These are phyloP conservation scores for Amazona ochrocephala DNA, from an alignment of 2,797 vertebrate species.

Conservation along the genomic window DNA sequence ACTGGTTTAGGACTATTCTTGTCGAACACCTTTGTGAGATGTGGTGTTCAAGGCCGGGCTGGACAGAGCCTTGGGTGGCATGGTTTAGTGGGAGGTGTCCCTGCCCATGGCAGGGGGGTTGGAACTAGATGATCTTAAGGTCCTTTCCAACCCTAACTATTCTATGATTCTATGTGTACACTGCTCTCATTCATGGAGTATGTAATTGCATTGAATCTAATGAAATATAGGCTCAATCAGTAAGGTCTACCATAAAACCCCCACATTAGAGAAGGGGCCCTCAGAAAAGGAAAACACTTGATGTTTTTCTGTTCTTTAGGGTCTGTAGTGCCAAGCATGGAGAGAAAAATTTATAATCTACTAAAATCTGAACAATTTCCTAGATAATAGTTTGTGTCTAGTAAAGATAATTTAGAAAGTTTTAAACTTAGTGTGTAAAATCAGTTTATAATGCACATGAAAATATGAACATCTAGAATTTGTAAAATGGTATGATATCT, in stretches of 20 bases:
- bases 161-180: too few relatives aligned
- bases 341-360: neutral
- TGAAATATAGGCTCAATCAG: neutral
- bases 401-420: neutral
- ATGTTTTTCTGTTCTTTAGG: neutral
- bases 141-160: too few relatives aligned
- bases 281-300: neutral
- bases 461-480: neutral
- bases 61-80: too few relatives aligned
- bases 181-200: neutral
- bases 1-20: neutral
- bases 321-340: neutral
- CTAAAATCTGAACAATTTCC: neutral
- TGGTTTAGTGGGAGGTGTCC: too few relatives aligned
- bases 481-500: neutral
- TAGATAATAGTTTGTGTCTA: neutral
- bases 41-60: neutral
- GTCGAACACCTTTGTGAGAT: neutral
- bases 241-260: neutral
- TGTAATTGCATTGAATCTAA: neutral
- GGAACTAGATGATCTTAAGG: too few relatives aligned
- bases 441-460: neutral
- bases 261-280: rapidly evolving
- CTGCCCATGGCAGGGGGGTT: too few relatives aligned
- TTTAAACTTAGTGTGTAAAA: neutral